Base-by-base conservation (phyloP, 2,113 vertebrate genomes). In the Oncorhynchus masou region DNA sequence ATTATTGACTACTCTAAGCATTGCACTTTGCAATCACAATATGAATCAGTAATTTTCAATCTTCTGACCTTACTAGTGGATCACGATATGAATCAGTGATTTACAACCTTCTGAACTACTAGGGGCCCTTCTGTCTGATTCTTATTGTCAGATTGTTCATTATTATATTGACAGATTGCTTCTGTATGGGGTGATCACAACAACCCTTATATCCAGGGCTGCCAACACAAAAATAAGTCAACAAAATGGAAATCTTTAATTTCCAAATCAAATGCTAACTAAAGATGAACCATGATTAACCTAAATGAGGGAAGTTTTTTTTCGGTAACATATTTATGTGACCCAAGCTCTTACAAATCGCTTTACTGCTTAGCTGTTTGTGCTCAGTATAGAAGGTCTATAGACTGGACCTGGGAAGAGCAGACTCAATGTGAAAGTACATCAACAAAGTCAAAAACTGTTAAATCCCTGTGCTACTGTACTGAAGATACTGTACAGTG, bases 391-490 rank as follows among this genome's bases (percentile, higher is more conserved):
- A 31, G 25, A 57, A 16, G 20, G 65, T 16, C 65, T 25, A 69
- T 22, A 34, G 31, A 9, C 34, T 20, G 13, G 4, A 5, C 7
- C 20, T 19, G 4, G n/a, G 27, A 69, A 16, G 27, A 27, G 13
- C 25, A 67, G 11, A 25, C 29, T 48, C 19, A 48, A 49, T 1
- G 27, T 73, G 59, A 81, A 78, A 74, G 64, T 31, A n/a, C 59
- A 59, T 82, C 64, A 59, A 73, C 34, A 62, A 73, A 11, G 27
- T 79, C 51, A 72, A 78, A 80, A 39, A 81, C 39, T 57, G 20
- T 72, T 34, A 79, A 80, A 81, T 80, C 79, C 83, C 85, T 87
- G 83, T 71, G 34, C 71, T 82, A 72, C 72, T 83, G 22, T 70
- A 48, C 71, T 81, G 78, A 49, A 49, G 16, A 48, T 76, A 68